These are phyloP conservation scores for Chalcis sispes DNA, from an alignment of 2,888 invertebrate genomes.

Conservation along the genomic window DNA sequence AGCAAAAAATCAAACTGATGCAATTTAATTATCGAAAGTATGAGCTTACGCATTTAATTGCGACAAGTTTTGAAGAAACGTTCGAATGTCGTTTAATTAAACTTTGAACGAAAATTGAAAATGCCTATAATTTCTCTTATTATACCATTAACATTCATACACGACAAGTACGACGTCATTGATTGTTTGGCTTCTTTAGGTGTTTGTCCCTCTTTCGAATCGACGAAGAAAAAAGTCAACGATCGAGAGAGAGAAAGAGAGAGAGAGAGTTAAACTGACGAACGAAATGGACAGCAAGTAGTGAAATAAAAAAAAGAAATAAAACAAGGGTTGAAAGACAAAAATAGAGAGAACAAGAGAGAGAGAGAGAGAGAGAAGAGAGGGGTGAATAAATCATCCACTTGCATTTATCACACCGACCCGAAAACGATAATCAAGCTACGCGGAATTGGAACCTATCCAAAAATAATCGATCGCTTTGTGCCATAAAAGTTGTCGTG, in stretches of 20 bases:
- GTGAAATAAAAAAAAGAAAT: neutral
- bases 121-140: conserved; percentile 7
- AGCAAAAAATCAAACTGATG: too few relatives aligned
- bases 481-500: neutral
- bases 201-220: neutral
- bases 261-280: neutral
- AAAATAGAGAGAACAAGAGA: neutral
- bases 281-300: neutral
- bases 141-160: conserved; percentile 15
- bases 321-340: neutral
- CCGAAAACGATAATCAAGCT: conserved; percentile 15
- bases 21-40: neutral
- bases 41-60: neutral
- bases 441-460: conserved; percentile 25
- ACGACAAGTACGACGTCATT: conserved; percentile 2
- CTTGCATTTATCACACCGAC: conserved; percentile 14
- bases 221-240: neutral
- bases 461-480: conserved; percentile 28
- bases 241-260: neutral
- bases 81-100: conserved; percentile 1
- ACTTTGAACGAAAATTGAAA: neutral
- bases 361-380: neutral
- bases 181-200: neutral
- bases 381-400: conserved; percentile 27
- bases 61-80: too few relatives aligned